Evolutionary conservation across 1,140 invertebrate species (phyloP).

Genomic region (Eurosta solidaginis): DNA sequence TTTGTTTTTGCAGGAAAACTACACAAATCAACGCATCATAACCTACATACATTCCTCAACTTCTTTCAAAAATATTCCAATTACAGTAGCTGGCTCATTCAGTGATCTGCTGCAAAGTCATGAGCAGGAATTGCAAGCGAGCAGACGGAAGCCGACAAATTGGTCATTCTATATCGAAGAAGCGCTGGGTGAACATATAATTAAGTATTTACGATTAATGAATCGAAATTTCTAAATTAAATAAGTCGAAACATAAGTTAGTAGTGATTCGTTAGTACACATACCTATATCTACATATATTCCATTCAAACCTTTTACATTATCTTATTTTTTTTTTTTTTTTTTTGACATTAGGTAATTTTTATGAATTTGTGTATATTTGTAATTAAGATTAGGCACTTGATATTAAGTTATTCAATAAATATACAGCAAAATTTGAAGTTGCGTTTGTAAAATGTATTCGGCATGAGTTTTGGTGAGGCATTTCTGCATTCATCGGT

Average conservation of each 20-base stretch:
- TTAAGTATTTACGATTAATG: conserved; percentile 49
- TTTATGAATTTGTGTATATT: neutral
- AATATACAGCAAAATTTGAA: no score
- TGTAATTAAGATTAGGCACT: neutral
- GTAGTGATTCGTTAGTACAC: neutral
- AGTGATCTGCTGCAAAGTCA: conserved; percentile 44
- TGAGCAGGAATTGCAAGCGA: conserved; percentile 36
- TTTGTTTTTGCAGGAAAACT: conserved; percentile 44
- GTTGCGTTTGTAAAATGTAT: no score
- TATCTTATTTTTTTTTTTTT: neutral
- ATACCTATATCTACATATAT: neutral
- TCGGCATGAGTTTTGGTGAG: no score
- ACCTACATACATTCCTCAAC: conserved; percentile 48
- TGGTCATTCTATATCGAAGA: conserved; percentile 53
- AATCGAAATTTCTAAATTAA: conserved; percentile 2
- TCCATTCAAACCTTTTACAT: neutral
- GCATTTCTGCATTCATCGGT: no score
- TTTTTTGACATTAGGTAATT: neutral
- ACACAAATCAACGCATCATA: conserved; percentile 53
- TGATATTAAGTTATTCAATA: neutral
- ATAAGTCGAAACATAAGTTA: neutral
- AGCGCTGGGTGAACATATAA: conserved; percentile 48
- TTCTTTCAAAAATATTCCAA: conserved; percentile 14
- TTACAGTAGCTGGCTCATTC: conserved; percentile 42
- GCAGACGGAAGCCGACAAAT: conserved; percentile 40